phyloP scores from a whole-genome alignment of 2,888 invertebrate species.

The Torymus auratus region DNA sequence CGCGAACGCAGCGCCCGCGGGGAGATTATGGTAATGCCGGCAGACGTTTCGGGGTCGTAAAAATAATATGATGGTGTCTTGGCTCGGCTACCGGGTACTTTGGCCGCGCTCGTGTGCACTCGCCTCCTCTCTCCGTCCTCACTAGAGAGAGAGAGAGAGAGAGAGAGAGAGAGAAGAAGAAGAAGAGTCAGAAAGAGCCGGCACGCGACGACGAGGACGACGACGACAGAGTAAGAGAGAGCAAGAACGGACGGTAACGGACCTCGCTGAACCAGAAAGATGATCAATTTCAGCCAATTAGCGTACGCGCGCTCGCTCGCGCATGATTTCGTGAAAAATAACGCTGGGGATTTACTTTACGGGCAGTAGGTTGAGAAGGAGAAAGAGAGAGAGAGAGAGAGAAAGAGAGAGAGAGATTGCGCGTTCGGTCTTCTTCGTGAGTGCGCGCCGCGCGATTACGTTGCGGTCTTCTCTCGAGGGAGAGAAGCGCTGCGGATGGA shows the following conservation, averaged over 20 bases:
- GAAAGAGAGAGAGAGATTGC: no score
- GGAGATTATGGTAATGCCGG: conserved; percentile 73
- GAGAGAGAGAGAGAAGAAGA: conserved; percentile 8
- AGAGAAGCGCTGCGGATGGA: background rate
- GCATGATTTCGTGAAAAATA: conserved; percentile 33
- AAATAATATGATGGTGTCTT: conserved; percentile 72
- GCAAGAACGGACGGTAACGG: conserved; percentile 45
- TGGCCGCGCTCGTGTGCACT: conserved; percentile 66
- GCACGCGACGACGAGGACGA: conserved; percentile 16
- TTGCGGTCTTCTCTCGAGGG: background rate
- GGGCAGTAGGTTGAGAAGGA: no score
- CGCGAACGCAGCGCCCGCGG: conserved; percentile 56
- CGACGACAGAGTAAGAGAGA: conserved; percentile 1
- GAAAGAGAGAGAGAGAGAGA: no score
- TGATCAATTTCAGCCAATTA: conserved; percentile 55
- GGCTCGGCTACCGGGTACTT: conserved; percentile 72
- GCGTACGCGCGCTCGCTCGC: background rate
- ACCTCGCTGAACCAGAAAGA: conserved; percentile 42
- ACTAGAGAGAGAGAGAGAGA: background rate
- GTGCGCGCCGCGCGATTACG: conserved; percentile 4
- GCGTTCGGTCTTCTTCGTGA: background rate
- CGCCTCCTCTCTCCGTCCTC: conserved; percentile 13
- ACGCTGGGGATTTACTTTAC: background rate
- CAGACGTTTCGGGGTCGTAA: conserved; percentile 73
- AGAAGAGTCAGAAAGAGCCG: background rate